phyloP scores from a whole-genome alignment of 2,888 invertebrate genomes.

The Thera obeliscata region DNA sequence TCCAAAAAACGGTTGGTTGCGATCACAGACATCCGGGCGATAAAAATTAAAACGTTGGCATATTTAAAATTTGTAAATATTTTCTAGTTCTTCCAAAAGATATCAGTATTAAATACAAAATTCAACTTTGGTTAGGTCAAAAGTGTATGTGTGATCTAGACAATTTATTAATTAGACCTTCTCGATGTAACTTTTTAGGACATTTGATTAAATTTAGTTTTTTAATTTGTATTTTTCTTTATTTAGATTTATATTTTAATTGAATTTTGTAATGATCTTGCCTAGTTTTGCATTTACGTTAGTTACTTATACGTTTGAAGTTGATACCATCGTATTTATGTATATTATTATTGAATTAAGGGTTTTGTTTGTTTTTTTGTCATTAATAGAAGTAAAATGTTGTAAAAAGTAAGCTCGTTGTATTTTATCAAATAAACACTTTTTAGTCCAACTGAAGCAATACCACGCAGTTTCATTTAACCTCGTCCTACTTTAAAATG shows the following conservation, averaged over 20 bases:
- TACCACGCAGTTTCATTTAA: conserved; percentile 73
- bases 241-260: conserved; percentile 70
- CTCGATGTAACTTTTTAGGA: conserved; percentile 72
- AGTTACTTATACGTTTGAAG: conserved; percentile 81
- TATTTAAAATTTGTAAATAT: conserved; percentile 75
- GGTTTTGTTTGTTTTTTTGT: conserved; percentile 84
- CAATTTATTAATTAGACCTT: conserved; percentile 73
- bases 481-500: background rate
- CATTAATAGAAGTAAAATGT: conserved; percentile 84
- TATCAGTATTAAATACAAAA: conserved; percentile 85
- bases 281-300: conserved; percentile 84
- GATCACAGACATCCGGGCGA: conserved; percentile 81
- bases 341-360: conserved; percentile 82
- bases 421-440: conserved; percentile 85
- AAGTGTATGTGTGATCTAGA: conserved; percentile 83
- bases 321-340: conserved; percentile 84
- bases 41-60: conserved; percentile 77
- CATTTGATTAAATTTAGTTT: conserved; percentile 60
- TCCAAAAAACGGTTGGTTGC: conserved; percentile 72
- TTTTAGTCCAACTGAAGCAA: conserved; percentile 85
- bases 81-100: conserved; percentile 84
- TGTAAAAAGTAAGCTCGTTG: conserved; percentile 85
- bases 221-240: conserved; percentile 60
- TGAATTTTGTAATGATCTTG: conserved; percentile 77
- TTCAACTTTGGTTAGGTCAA: conserved; percentile 83